Conservation (phyloP, 1,140 invertebrate species). For the Helicoverpa armigera region DNA sequence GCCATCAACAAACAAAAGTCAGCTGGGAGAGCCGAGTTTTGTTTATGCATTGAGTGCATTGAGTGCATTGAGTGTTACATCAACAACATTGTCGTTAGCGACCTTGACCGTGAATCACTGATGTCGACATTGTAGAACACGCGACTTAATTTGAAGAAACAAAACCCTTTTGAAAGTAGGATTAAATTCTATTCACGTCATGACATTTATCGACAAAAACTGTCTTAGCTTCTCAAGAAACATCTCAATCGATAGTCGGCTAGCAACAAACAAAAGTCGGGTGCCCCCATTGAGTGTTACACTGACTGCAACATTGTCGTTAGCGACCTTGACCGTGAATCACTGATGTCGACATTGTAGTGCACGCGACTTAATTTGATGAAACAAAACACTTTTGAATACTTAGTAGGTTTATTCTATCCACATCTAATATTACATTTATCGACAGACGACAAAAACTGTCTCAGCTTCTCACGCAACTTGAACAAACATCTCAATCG, state of each 20-base stretch:
- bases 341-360: constrained; percentile 46
- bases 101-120: constrained; percentile 67
- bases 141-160: constrained; percentile 52
- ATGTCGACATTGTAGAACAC: constrained; percentile 45
- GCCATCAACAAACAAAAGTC: not conserved
- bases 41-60: too few relatives aligned
- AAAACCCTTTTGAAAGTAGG: too few relatives aligned
- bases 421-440: too few relatives aligned
- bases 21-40: too few relatives aligned
- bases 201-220: too few relatives aligned
- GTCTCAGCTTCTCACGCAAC: too few relatives aligned
- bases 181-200: too few relatives aligned
- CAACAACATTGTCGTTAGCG: constrained; percentile 69
- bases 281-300: constrained; percentile 43
- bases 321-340: constrained; percentile 67
- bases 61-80: constrained; percentile 54
- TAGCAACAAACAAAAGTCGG: not conserved
- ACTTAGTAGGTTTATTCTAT: too few relatives aligned
- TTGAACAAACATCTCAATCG: not conserved
- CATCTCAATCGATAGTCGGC: constrained; percentile 5
- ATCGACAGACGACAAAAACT: too few relatives aligned
- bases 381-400: too few relatives aligned
- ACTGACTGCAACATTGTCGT: constrained; percentile 72
- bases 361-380: constrained; percentile 52
- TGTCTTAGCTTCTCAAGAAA: too few relatives aligned